These are phyloP conservation scores for Epinotia ramella DNA, from an alignment of 2,888 invertebrate genomes.

Conservation along the genomic window DNA sequence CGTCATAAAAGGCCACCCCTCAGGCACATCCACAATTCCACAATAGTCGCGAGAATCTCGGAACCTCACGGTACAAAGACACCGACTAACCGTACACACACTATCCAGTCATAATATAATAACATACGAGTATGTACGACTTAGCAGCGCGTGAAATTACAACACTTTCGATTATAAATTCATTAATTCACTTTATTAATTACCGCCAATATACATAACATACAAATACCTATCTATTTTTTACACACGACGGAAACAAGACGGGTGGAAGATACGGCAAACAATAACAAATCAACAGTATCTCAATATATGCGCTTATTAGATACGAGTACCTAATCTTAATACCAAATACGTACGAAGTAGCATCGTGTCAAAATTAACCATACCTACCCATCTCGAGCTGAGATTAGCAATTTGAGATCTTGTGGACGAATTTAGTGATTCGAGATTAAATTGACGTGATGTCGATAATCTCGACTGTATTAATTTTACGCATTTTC, in stretches of 20 bases:
- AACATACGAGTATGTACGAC: background rate
- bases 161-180: conserved; percentile 1
- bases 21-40: background rate
- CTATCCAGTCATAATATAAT: background rate
- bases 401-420: no score
- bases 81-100: background rate
- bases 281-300: no score
- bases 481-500: no score
- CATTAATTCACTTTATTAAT: background rate
- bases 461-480: no score
- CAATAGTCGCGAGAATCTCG: conserved; percentile 2
- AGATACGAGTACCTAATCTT: no score
- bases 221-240: background rate
- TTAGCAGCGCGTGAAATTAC: conserved; percentile 22
- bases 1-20: conserved; percentile 1
- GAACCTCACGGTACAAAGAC: background rate
- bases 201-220: background rate
- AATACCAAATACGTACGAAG: no score
- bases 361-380: no score
- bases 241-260: background rate
- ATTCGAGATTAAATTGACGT: no score
- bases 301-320: no score
- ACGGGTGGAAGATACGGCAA: background rate
- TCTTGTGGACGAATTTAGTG: no score
- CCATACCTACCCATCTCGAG: no score